Evolutionary conservation across 2,113 vertebrate species (phyloP), one percentile per base, ranked within the genome.

Genomic region (Halichoeres trimaculatus): DNA sequence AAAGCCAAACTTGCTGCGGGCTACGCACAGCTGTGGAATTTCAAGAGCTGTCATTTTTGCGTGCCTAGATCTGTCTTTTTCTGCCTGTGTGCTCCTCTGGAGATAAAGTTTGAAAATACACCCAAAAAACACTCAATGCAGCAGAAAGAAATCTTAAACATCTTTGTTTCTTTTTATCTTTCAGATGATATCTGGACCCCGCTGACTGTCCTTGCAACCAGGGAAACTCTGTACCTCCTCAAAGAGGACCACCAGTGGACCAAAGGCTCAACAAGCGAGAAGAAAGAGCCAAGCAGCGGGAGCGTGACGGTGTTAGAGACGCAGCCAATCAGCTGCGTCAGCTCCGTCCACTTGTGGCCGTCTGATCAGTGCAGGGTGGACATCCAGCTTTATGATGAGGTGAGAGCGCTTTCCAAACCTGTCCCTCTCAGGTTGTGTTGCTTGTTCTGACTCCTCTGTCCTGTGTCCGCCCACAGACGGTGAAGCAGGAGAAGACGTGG

Each of bases 351-450:
- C 76, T 93, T 96, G 8, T 98, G 95, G 79, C 93, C 92, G 0
- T 87, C 89, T 1, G 93, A 94, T 34, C 92, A 93, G 0, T 88
- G 90, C 77, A 92, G 95, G 70, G 72, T 99, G 80, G 94, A 95
- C 51, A 80, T 99, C 47, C 89, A 94, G 78, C 94, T 99, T 69
- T 99, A 98, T 0, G 96, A 99, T 13, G 98, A 99, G 96, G 98
- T 98, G 63, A 71, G 92, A 0, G 2, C 19, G 43, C 19, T 45
- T 45, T 17, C 7, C n/a, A n/a, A n/a, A n/a, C n/a, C n/a, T n/a
- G n/a, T n/a, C n/a, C n/a, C n/a, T n/a, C n/a, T n/a, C n/a, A n/a
- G n/a, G n/a, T n/a, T n/a, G n/a, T n/a, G n/a, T n/a, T n/a, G n/a
- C n/a, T n/a, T n/a, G n/a, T n/a, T n/a, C n/a, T n/a, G n/a, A n/a